Percentiles rank a stretch among this genome's conserved stretches.
Conservation (phyloP, 1,140 invertebrate genomes). For the Conus ventricosus region DNA sequence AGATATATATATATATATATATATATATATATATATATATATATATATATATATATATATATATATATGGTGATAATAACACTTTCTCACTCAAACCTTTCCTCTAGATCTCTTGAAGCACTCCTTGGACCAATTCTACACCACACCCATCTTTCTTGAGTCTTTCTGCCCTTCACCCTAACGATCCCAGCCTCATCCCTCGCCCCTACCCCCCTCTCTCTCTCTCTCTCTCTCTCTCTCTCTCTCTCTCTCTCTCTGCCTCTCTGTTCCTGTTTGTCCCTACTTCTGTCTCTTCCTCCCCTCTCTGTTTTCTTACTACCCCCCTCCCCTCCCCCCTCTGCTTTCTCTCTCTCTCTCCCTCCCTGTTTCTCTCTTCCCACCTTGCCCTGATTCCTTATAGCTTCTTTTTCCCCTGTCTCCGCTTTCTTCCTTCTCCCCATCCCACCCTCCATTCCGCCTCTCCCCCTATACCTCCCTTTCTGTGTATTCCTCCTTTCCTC, state of each 20-base stretch:
- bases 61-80: too few relatives aligned
- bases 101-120: neutral
- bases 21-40: too few relatives aligned
- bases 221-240: neutral
- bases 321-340: neutral
- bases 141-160: too few relatives aligned
- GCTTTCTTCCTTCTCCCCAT: constrained; percentile 1
- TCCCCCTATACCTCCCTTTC: neutral
- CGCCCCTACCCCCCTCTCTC: neutral
- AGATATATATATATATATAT: too few relatives aligned
- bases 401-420: neutral
- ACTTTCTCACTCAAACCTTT: neutral
- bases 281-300: neutral
- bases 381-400: neutral
- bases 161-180: neutral
- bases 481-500: neutral
- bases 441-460: neutral
- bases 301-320: neutral
- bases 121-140: neutral
- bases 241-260: neutral
- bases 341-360: neutral
- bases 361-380: neutral
- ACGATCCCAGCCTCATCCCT: neutral
- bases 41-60: too few relatives aligned
- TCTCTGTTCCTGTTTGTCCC: neutral